Evolutionary conservation across 2,888 invertebrate genomes (phyloP), one percentile per base, ranked within the genome.

Genomic region (Osmoderma eremita): DNA sequence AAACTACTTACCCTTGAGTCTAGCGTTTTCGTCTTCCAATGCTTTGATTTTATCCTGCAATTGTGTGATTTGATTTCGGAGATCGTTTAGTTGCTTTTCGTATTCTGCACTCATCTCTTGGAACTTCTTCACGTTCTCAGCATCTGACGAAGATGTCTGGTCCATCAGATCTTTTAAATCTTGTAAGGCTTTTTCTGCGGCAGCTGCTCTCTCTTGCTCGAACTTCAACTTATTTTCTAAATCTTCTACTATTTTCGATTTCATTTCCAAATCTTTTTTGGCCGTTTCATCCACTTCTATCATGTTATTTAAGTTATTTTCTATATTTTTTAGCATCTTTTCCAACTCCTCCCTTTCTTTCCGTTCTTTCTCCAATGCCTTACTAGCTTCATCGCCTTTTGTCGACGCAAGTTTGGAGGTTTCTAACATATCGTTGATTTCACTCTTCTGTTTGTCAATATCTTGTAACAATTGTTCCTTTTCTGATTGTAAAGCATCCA

Each of bases 351-450:
- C 76, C 6, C 78, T 71, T 62, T 79, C 75, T 42, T 74, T 73
- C 18, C 78, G 73, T 41, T 74, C 72, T n/a, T 74, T 69, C 61
- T 76, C 72, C 41, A 80, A 66, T 13, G 74, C 73, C 45, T 76
- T 74, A 63, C 75, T 78, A 54, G 80, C 79, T 65, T 73, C 75
- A 22, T 69, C 67, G 10, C 75, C 75, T 62, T 73, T 74, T 1
- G 65, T 30, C 13, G 70, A 20, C 3, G 68, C 51, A 8, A 67
- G 65, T 41, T 77, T 75, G 13, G 76, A 63, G 63, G 75, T 75
- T n/a, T 75, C 72, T 13, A 77, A 12, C 53, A 77, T 64, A 39
- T 74, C 71, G 17, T 61, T 56, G 18, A 76, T 75, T 69, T 78
- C 75, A 30, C 63, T 68, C 18, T 73, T 75, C 62, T 77, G 73